These are phyloP conservation scores for Syngnathus acus DNA, from an alignment of 2,797 vertebrate species.

Conservation along the genomic window DNA sequence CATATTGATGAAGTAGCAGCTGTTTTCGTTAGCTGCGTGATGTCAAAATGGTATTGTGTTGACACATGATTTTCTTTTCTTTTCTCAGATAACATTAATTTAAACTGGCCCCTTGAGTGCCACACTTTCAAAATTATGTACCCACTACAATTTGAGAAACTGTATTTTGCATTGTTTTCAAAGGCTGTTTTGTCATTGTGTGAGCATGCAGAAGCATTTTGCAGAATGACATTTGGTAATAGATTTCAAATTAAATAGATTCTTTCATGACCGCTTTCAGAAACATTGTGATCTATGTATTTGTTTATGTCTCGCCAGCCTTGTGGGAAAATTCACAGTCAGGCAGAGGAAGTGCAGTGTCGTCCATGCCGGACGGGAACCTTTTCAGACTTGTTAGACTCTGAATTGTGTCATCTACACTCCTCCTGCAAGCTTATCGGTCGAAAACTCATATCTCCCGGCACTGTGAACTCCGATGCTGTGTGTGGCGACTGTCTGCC, in stretches of 20 bases:
- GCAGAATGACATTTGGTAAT: too few relatives aligned
- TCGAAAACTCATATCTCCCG: conserved; percentile 54
- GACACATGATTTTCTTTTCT: background rate
- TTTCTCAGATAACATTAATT: background rate
- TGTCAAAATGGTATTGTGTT: background rate
- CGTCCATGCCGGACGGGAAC: conserved; percentile 68
- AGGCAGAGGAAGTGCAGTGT: conserved; percentile 62
- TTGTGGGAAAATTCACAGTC: conserved; percentile 53
- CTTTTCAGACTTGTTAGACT: conserved; percentile 70
- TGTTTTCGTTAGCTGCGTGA: background rate
- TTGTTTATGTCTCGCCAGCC: conserved; percentile 47
- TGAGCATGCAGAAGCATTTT: too few relatives aligned
- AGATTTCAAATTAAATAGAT: too few relatives aligned
- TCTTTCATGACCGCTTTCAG: too few relatives aligned
- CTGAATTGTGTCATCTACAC: conserved; percentile 68
- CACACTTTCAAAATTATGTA: too few relatives aligned
- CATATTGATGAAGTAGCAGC: background rate
- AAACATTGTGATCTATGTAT: background rate
- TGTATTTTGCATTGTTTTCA: background rate
- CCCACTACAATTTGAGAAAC: too few relatives aligned
- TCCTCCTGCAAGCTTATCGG: conserved; percentile 62
- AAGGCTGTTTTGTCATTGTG: background rate
- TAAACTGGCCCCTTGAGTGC: too few relatives aligned
- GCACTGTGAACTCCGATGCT: conserved; percentile 61
- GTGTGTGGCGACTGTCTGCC: conserved; percentile 78